phyloP scores from a whole-genome alignment of 1,140 invertebrate species.

The Leucophenga varia region DNA sequence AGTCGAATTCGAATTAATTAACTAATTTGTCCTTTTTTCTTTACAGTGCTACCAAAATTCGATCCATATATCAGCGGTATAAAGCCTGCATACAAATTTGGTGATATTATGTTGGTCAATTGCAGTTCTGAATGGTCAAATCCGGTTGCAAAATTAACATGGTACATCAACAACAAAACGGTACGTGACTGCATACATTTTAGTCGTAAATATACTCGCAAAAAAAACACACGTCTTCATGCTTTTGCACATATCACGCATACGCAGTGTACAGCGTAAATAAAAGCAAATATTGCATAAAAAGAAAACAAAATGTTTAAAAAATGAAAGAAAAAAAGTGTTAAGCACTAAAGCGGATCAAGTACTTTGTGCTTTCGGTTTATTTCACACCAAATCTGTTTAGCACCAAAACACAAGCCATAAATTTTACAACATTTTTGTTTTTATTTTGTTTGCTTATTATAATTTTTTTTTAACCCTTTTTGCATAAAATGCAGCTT shows the following conservation, averaged over 20 bases:
- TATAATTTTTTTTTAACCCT: no score
- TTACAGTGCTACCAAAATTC: conserved; percentile 56
- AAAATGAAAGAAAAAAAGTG: no score
- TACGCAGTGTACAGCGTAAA: conserved; percentile 13
- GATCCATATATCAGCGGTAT: conserved; percentile 56
- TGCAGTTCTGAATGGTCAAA: conserved; percentile 57
- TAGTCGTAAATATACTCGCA: no score
- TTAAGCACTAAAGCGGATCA: no score
- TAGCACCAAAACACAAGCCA: no score
- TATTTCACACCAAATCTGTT: no score
- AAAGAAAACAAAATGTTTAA: no score
- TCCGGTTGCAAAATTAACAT: conserved; percentile 58
- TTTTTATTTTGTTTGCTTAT: no score
- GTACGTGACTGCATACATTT: conserved; percentile 25
- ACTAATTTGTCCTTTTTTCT: conserved; percentile 30
- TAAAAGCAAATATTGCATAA: conserved; percentile 14
- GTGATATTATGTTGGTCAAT: conserved; percentile 57
- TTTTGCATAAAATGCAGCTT: no score
- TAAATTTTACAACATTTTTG: no score
- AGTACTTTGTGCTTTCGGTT: no score
- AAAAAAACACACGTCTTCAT: not conserved
- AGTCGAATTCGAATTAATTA: conserved; percentile 15
- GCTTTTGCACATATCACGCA: conserved; percentile 5
- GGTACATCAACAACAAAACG: conserved; percentile 59
- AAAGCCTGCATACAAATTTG: conserved; percentile 52